These are phyloP conservation scores for Melanotaenia boesemani DNA, from an alignment of 2,797 vertebrate species.

Conservation along the genomic window DNA sequence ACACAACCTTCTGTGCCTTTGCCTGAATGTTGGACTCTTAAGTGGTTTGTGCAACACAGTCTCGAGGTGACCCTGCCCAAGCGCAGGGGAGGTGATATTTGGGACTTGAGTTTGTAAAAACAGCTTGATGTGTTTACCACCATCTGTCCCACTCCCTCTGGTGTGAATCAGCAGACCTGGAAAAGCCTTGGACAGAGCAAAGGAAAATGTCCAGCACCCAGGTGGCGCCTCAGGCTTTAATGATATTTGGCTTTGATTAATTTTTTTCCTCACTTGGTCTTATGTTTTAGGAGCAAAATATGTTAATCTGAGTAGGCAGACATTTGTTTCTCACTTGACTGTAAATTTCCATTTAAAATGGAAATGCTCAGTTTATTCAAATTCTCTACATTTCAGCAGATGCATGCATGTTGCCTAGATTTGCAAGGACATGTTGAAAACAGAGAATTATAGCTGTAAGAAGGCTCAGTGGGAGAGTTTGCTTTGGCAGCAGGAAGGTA, in stretches of 20 bases:
- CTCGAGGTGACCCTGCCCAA: constrained; percentile 44
- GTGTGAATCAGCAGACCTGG: constrained; percentile 59
- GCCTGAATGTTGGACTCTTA: too few species aligned
- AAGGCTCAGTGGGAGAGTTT: neutral
- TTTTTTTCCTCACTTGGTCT: constrained; percentile 10
- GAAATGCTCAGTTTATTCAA: neutral
- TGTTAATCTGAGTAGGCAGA: constrained; percentile 26
- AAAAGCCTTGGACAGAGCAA: constrained; percentile 42
- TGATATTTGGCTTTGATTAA: constrained; percentile 67
- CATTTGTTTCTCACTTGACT: constrained; percentile 22
- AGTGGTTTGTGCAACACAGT: constrained; percentile 5
- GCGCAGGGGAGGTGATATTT: constrained; percentile 25
- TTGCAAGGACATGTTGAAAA: neutral
- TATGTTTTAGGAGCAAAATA: constrained; percentile 39
- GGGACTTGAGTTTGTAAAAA: constrained; percentile 38
- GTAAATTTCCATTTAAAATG: constrained; percentile 24
- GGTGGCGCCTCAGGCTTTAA: constrained; percentile 51
- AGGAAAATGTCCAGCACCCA: constrained; percentile 50
- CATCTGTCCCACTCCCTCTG: constrained; percentile 67
- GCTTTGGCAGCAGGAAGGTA: constrained; percentile 19
- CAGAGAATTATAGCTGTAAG: neutral
- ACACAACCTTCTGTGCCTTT: neutral
- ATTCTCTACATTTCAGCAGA: constrained; percentile 11
- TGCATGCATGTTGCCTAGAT: neutral
- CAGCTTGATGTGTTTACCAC: constrained; percentile 68